A percentile compares a stretch with the other conserved stretches of the same genome.
phyloP scores from a whole-genome alignment of 2,888 invertebrate genomes.

The Coremacera marginata region DNA sequence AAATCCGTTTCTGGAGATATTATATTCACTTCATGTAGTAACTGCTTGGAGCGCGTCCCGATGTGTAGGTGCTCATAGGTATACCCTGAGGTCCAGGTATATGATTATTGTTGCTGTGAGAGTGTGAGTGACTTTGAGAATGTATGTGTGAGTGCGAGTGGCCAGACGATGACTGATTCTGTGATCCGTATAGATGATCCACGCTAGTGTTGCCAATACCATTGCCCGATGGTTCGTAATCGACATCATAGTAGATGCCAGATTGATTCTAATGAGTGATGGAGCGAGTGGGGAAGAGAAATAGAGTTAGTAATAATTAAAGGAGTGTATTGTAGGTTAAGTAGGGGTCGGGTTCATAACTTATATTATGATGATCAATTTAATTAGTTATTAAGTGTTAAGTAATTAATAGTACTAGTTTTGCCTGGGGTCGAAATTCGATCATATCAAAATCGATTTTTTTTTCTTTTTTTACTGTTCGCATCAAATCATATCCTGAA shows the following conservation, averaged over 20 bases:
- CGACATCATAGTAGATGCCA: slow-evolving; percentile 91
- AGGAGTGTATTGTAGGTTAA: too few relatives aligned
- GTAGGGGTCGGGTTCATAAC: too few relatives aligned
- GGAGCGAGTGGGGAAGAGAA: background rate
- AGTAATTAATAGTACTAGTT: too few relatives aligned
- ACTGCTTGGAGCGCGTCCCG: slow-evolving; percentile 77
- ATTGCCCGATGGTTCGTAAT: slow-evolving; percentile 78
- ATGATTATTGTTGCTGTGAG: slow-evolving; percentile 55
- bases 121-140: slow-evolving; percentile 68
- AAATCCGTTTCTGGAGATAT: background rate
- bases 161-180: slow-evolving; percentile 69
- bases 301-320: background rate
- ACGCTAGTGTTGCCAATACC: slow-evolving; percentile 67
- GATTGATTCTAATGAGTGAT: slow-evolving; percentile 81
- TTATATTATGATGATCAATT: too few relatives aligned
- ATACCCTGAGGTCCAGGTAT: slow-evolving; percentile 77
- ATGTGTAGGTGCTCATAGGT: slow-evolving; percentile 86
- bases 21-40: slow-evolving; percentile 67
- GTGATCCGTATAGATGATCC: slow-evolving; percentile 69
- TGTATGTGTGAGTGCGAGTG: slow-evolving; percentile 58
- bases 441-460: too few relatives aligned
- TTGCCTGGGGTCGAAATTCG: too few relatives aligned
- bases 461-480: too few relatives aligned
- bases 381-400: too few relatives aligned
- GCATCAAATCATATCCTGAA: too few relatives aligned